Conservation (phyloP, 2,113 vertebrate species). For the Empidonax traillii region DNA sequence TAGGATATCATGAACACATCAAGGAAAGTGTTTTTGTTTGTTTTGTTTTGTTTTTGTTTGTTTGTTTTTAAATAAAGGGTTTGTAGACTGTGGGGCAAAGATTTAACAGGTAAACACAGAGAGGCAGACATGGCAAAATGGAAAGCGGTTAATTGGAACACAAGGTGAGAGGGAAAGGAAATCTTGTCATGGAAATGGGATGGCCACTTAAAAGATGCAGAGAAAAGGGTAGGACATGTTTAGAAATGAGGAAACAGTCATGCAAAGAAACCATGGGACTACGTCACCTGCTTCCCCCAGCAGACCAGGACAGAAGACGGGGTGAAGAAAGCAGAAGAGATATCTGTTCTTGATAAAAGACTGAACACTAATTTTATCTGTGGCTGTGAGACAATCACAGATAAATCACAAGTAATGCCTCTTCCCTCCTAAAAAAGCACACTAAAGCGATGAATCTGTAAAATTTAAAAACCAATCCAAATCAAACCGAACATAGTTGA, state of each 20-base stretch:
- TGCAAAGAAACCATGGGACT: neutral
- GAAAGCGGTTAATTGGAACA: neutral
- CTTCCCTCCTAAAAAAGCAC: neutral
- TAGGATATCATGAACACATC: neutral
- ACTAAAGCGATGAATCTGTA: neutral
- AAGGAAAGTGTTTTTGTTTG: neutral
- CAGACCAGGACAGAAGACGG: neutral
- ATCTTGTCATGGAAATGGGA: neutral
- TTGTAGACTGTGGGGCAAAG: neutral
- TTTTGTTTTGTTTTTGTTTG: neutral
- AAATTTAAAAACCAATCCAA: neutral
- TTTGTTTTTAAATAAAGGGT: neutral
- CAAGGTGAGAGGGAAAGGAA: neutral
- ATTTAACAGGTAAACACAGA: neutral
- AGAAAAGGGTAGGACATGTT: neutral
- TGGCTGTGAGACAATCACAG: neutral
- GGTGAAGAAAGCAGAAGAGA: neutral
- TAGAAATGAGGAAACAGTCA: neutral
- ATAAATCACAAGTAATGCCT: neutral
- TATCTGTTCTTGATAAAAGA: neutral
- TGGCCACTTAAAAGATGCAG: neutral
- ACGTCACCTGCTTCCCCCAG: neutral
- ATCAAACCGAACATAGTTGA: neutral
- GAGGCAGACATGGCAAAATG: neutral
- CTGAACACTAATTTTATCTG: neutral